These are phyloP conservation scores for Ochotona curzoniae DNA, from an alignment of 2,113 vertebrate genomes.

Conservation along the genomic window DNA sequence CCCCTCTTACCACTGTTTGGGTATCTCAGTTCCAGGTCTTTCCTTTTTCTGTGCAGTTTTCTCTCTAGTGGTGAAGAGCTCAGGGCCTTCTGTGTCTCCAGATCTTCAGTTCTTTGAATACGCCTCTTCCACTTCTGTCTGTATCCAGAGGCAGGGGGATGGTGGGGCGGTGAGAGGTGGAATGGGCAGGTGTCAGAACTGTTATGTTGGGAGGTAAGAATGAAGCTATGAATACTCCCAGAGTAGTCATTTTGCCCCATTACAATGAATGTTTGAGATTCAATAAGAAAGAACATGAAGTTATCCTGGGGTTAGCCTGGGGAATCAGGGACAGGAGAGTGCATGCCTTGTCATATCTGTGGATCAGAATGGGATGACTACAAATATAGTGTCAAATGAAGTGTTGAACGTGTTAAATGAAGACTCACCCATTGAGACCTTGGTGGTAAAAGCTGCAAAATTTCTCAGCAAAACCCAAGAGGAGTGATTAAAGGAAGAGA, in stretches of 20 bases:
- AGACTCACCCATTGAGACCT: not conserved
- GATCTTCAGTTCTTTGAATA: not conserved
- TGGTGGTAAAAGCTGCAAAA: not conserved
- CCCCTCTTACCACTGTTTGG: not conserved
- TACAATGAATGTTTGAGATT: conserved; percentile 41
- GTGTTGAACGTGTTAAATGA: not conserved
- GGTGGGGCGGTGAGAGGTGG: not conserved
- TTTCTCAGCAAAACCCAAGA: conserved; percentile 20
- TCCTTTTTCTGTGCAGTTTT: not conserved
- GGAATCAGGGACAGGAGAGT: not conserved
- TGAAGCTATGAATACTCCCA: not conserved
- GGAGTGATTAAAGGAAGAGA: not conserved
- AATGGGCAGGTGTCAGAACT: not conserved
- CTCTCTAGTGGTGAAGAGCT: not conserved
- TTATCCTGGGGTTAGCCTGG: not conserved
- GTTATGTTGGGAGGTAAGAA: not conserved
- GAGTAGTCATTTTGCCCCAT: not conserved
- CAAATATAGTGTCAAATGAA: not conserved
- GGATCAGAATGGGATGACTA: not conserved
- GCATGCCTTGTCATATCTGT: not conserved
- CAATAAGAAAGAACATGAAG: not conserved
- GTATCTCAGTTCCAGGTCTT: not conserved
- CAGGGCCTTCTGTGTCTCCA: not conserved
- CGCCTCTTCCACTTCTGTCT: not conserved
- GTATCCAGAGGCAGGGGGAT: not conserved